These are phyloP conservation scores for Porites lobata DNA, from an alignment of 92 coral and sea anemone genomes.

Conservation along the genomic window DNA sequence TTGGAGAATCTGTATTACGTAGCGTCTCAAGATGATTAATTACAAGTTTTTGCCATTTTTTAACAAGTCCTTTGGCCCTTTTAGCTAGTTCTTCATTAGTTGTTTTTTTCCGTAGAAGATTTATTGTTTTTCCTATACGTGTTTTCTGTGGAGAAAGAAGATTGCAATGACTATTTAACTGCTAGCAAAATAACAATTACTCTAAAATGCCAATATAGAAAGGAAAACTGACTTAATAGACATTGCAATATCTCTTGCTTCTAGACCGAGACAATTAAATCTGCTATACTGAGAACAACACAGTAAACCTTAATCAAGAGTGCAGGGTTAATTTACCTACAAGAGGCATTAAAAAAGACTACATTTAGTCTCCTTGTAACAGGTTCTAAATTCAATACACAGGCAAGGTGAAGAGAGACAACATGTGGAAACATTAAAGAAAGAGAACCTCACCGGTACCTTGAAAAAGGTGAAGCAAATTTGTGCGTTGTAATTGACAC, in stretches of 20 bases:
- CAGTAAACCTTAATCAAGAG: neutral
- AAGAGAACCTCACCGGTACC: conserved; percentile 5
- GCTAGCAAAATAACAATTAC: too few relatives aligned
- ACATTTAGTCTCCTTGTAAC: neutral
- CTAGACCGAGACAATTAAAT: neutral
- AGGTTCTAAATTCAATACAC: conserved; percentile 19
- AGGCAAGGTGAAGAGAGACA: conserved; percentile 32
- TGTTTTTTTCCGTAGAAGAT: conserved; percentile 95
- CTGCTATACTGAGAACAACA: neutral
- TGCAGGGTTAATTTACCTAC: neutral
- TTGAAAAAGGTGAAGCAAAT: neutral
- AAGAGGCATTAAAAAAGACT: neutral
- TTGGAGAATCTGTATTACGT: conserved; percentile 89
- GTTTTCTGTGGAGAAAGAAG: conserved; percentile 80
- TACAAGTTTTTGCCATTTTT: conserved; percentile 97
- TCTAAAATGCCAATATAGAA: too few relatives aligned
- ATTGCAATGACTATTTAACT: neutral
- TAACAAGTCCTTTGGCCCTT: conserved; percentile 96
- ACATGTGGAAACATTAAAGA: conserved; percentile 26
- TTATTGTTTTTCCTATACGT: conserved; percentile 96
- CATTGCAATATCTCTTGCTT: neutral
- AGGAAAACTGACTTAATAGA: too few relatives aligned
- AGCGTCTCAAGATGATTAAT: conserved; percentile 92
- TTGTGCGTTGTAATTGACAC: too few relatives aligned
- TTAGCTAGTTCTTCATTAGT: conserved; percentile 91